Percentiles rank a stretch among this genome's conserved stretches.
phyloP scores from a whole-genome alignment of 2,797 vertebrate genomes.

The Enteromius paludinosus region DNA sequence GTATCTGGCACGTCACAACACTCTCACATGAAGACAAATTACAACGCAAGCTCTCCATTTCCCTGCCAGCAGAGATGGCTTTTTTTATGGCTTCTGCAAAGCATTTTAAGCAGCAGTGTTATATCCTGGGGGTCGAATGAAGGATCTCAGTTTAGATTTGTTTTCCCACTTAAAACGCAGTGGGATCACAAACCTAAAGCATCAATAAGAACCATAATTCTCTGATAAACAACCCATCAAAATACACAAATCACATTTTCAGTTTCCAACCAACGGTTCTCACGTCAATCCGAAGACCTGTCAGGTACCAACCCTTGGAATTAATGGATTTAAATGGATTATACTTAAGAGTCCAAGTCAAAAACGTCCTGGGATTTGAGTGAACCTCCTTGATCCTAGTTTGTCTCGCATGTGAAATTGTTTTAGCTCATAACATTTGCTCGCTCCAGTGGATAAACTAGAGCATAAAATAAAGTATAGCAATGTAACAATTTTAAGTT shows the following conservation, averaged over 20 bases:
- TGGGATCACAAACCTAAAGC: not conserved
- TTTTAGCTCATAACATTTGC: not conserved
- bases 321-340: conserved; percentile 14
- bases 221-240: not conserved
- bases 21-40: not conserved
- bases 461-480: not conserved
- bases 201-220: not conserved
- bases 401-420: not conserved
- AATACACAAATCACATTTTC: not conserved
- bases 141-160: not conserved
- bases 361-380: conserved; percentile 15
- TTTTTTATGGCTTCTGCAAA: not conserved
- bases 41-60: not conserved
- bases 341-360: not conserved
- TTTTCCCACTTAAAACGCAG: not conserved
- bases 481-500: not conserved
- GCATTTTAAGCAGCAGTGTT: not conserved
- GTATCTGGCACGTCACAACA: not conserved
- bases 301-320: not conserved
- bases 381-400: not conserved
- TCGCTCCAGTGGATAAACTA: not conserved
- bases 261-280: not conserved
- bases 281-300: not conserved
- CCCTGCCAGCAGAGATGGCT: not conserved
- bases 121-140: not conserved